Percentiles rank a stretch among this genome's conserved stretches.
These are phyloP conservation scores for Aplysina aerophoba DNA, from an alignment of 37 sponge, comb jelly and placozoan species.

Conservation along the genomic window DNA sequence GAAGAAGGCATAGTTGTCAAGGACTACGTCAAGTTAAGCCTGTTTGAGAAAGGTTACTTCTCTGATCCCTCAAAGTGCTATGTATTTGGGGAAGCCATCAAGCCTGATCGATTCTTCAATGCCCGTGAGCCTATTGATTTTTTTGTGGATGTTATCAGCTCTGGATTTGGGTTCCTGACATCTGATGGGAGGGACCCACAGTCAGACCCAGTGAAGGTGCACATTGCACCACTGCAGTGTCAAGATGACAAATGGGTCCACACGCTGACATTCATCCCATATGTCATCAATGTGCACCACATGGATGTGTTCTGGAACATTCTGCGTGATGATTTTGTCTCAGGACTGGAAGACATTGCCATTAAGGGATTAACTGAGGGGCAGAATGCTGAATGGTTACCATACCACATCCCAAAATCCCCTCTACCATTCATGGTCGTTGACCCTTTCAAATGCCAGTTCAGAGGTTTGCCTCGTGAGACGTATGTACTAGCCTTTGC, in stretches of 20 bases:
- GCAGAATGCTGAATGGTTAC: constrained; percentile 35
- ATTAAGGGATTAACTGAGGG: neutral
- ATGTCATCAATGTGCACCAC: constrained; percentile 49
- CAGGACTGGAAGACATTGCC: neutral
- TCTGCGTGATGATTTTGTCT: neutral
- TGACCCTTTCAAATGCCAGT: constrained; percentile 71
- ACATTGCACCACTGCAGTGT: constrained; percentile 45
- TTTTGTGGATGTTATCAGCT: constrained; percentile 45
- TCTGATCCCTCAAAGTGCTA: constrained; percentile 14
- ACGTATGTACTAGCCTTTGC: constrained; percentile 7
- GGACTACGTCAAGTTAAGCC: neutral
- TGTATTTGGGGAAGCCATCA: constrained; percentile 32
- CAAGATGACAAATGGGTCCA: constrained; percentile 35
- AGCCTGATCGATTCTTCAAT: constrained; percentile 7
- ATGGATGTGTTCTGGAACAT: constrained; percentile 43
- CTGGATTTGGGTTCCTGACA: constrained; percentile 44
- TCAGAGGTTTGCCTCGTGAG: constrained; percentile 55
- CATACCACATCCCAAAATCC: constrained; percentile 60
- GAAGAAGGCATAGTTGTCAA: constrained; percentile 6
- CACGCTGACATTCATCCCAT: constrained; percentile 64
- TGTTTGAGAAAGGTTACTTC: neutral
- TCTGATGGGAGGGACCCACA: constrained; percentile 32
- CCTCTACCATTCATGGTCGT: constrained; percentile 78
- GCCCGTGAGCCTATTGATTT: constrained; percentile 46
- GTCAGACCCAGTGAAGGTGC: constrained; percentile 26